phyloP scores from a whole-genome alignment of 2,888 invertebrate genomes.

The Drosophila yooni region DNA sequence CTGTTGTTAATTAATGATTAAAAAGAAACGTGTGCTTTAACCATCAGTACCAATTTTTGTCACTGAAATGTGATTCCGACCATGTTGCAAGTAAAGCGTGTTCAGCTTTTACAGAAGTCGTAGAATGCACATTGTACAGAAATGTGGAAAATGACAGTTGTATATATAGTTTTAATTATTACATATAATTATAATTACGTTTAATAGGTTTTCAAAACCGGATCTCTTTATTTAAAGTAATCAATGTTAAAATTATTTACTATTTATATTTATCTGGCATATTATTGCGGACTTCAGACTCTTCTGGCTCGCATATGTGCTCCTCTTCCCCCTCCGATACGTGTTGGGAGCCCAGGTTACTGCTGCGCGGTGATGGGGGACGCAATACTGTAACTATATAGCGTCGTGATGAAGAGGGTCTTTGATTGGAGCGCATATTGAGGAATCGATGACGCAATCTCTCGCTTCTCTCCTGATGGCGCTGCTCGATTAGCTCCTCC shows the following conservation, averaged over 20 bases:
- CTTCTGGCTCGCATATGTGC: neutral
- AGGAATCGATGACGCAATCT: constrained; percentile 64
- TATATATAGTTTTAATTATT: neutral
- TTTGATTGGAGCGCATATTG: constrained; percentile 44
- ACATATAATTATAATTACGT: neutral
- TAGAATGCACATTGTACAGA: neutral
- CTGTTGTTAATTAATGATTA: constrained; percentile 53
- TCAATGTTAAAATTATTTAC: neutral
- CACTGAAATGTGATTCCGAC: constrained; percentile 38
- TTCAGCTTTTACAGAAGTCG: constrained; percentile 4
- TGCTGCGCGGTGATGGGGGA: constrained; percentile 45
- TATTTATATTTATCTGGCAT: constrained; percentile 37
- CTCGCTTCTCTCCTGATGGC: constrained; percentile 64
- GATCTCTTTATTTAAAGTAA: neutral
- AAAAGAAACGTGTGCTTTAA: constrained; percentile 52
- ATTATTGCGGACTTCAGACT: constrained; percentile 8
- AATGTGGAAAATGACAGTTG: neutral
- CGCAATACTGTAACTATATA: constrained; percentile 58
- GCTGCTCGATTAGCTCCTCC: constrained; percentile 67
- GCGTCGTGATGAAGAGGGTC: constrained; percentile 22
- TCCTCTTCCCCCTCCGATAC: constrained; percentile 18
- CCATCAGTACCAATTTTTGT: constrained; percentile 56
- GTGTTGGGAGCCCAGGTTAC: neutral
- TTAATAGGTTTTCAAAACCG: neutral
- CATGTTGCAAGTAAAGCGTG: constrained; percentile 1